Evolutionary conservation across 2,888 invertebrate species (phyloP).

Genomic region (Caenorhabditis sp.): DNA sequence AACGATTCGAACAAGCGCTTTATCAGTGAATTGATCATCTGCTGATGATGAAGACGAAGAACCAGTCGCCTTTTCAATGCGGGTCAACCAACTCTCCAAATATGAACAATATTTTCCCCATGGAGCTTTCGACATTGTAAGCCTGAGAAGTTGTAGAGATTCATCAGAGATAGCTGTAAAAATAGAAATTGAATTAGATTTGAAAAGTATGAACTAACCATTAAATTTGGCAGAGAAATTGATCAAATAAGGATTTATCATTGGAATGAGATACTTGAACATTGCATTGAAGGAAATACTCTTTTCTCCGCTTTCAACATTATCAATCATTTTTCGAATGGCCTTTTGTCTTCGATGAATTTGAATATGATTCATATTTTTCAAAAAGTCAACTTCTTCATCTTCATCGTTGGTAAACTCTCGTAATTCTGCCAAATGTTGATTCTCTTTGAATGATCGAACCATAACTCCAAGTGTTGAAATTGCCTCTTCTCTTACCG

Average conservation of each 20-base stretch:
- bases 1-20: slow-evolving; percentile 74
- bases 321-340: slow-evolving; percentile 76
- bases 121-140: slow-evolving; percentile 45
- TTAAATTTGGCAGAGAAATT: slow-evolving; percentile 80
- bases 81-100: slow-evolving; percentile 82
- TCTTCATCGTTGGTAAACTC: slow-evolving; percentile 34
- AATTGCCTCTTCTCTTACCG: slow-evolving; percentile 82
- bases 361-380: slow-evolving; percentile 76
- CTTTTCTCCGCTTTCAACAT: slow-evolving; percentile 65
- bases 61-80: slow-evolving; percentile 76
- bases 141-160: slow-evolving; percentile 38
- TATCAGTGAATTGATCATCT: slow-evolving; percentile 78
- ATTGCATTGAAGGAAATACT: slow-evolving; percentile 37
- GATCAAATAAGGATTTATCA: slow-evolving; percentile 83
- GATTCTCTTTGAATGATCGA: slow-evolving; percentile 67
- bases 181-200: too few relatives aligned
- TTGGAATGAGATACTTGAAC: slow-evolving; percentile 85
- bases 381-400: slow-evolving; percentile 85
- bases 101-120: slow-evolving; percentile 78
- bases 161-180: slow-evolving; percentile 41
- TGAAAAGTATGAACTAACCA: slow-evolving; percentile 74
- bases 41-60: slow-evolving; percentile 43
- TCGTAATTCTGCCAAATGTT: slow-evolving; percentile 69
- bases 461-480: slow-evolving; percentile 80
- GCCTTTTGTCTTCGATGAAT: slow-evolving; percentile 85